Evolutionary conservation across 2,113 vertebrate genomes (phyloP).

Genomic region (Gambusia holbrooki): DNA sequence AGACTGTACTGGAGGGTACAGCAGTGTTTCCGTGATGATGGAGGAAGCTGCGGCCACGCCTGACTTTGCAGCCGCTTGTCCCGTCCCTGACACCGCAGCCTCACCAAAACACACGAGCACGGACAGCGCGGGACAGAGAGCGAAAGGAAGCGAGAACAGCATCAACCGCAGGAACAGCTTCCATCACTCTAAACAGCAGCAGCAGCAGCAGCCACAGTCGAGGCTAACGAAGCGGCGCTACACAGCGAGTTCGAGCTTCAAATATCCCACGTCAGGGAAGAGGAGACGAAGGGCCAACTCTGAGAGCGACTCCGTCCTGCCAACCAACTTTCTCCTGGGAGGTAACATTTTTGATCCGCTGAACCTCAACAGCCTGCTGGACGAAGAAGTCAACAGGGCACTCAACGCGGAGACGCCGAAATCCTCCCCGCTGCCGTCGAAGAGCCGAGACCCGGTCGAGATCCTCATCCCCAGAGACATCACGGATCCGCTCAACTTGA

Average conservation of each 20-base stretch:
- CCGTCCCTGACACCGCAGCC: conserved; percentile 47
- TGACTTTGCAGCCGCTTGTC: conserved; percentile 54
- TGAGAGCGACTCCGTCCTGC: conserved; percentile 89
- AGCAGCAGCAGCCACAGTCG: conserved; percentile 71
- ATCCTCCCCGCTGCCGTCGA: conserved; percentile 89
- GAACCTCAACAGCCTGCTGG: conserved; percentile 93
- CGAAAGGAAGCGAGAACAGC: conserved; percentile 59
- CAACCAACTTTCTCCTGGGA: conserved; percentile 90
- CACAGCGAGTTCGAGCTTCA: conserved; percentile 84
- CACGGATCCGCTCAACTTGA: conserved; percentile 92
- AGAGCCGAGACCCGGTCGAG: conserved; percentile 90
- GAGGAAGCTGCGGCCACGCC: conserved; percentile 47
- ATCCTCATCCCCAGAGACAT: conserved; percentile 94
- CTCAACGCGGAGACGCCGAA: conserved; percentile 95
- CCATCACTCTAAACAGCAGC: conserved; percentile 80
- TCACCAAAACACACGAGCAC: conserved; percentile 61
- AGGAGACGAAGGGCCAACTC: conserved; percentile 88
- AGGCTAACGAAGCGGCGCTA: conserved; percentile 85
- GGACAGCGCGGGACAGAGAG: conserved; percentile 35
- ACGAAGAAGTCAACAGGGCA: conserved; percentile 91
- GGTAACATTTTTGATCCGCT: conserved; percentile 94
- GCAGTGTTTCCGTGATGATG: conserved; percentile 41
- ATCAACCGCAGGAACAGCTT: conserved; percentile 80
- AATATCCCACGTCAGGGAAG: conserved; percentile 86
- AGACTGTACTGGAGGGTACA: conserved; percentile 57